Percentiles rank a stretch among this genome's conserved stretches.
These are phyloP conservation scores for Neocrepidodera transversa DNA, from an alignment of 2,888 invertebrate species.

Conservation along the genomic window DNA sequence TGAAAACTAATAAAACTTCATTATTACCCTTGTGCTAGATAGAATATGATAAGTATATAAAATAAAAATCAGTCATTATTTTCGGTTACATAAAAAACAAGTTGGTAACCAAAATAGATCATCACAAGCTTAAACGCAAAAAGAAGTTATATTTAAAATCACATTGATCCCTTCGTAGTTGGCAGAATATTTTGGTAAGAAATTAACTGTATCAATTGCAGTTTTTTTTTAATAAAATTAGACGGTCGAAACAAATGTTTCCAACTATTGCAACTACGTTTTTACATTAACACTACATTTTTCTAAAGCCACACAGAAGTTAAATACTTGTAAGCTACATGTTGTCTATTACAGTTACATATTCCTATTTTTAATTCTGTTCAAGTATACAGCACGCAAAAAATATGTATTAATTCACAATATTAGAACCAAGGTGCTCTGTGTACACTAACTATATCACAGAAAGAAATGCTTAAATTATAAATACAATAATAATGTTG, in stretches of 20 bases:
- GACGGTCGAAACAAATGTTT: conserved; percentile 27
- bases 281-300: conserved; percentile 42
- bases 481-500: conserved; percentile 28
- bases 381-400: conserved; percentile 44
- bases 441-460: conserved; percentile 51
- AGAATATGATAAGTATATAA: conserved; percentile 1
- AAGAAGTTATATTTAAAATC: not conserved
- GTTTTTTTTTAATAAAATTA: conserved; percentile 39
- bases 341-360: conserved; percentile 47
- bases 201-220: conserved; percentile 35
- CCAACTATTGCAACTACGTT: conserved; percentile 34
- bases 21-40: too few relatives aligned
- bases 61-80: conserved; percentile 12
- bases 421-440: conserved; percentile 39
- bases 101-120: not conserved
- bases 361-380: conserved; percentile 42
- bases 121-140: not conserved
- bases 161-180: conserved; percentile 3
- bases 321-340: conserved; percentile 52
- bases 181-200: not conserved
- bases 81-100: not conserved
- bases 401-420: conserved; percentile 33
- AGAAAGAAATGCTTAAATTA: conserved; percentile 52
- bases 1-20: too few relatives aligned
- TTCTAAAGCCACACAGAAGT: conserved; percentile 53